These are phyloP conservation scores for Acleris laterana DNA, from an alignment of 2,888 invertebrate species.

Conservation along the genomic window DNA sequence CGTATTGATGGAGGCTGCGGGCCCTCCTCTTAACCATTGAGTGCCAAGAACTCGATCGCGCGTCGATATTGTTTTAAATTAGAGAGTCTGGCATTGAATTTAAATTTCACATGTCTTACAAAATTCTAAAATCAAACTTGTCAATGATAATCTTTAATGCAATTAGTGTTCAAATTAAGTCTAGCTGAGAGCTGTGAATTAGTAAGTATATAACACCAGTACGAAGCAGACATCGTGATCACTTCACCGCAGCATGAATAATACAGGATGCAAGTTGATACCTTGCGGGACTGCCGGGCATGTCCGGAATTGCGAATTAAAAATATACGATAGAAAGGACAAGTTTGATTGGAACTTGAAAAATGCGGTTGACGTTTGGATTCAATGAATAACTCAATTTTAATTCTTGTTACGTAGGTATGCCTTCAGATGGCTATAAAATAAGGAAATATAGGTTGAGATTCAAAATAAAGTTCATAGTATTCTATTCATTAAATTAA, in stretches of 20 bases:
- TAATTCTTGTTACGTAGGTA: no score
- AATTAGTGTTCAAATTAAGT: background rate
- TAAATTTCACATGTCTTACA: slow-evolving; percentile 38
- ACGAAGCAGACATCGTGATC: slow-evolving; percentile 50
- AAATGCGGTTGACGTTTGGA: slow-evolving; percentile 37
- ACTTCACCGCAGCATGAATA: slow-evolving; percentile 58
- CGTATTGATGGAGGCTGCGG: slow-evolving; percentile 65
- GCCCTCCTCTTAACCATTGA: slow-evolving; percentile 52
- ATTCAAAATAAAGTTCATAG: background rate
- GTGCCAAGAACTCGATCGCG: no score
- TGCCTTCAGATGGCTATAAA: background rate
- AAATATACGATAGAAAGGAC: slow-evolving; percentile 30
- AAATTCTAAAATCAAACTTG: no score
- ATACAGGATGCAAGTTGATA: slow-evolving; percentile 56
- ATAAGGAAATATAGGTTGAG: background rate
- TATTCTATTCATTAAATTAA: no score
- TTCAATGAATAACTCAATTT: slow-evolving; percentile 35
- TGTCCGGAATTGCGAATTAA: slow-evolving; percentile 38
- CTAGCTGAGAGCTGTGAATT: slow-evolving; percentile 2
- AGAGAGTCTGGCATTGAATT: slow-evolving; percentile 48
- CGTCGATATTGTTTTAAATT: no score
- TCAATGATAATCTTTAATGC: background rate
- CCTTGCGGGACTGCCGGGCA: slow-evolving; percentile 41
- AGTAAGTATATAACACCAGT: slow-evolving; percentile 6
- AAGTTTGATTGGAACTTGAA: slow-evolving; percentile 35